These are phyloP conservation scores for Melanocharis versteri DNA, from an alignment of 2,113 vertebrate genomes.

Conservation along the genomic window DNA sequence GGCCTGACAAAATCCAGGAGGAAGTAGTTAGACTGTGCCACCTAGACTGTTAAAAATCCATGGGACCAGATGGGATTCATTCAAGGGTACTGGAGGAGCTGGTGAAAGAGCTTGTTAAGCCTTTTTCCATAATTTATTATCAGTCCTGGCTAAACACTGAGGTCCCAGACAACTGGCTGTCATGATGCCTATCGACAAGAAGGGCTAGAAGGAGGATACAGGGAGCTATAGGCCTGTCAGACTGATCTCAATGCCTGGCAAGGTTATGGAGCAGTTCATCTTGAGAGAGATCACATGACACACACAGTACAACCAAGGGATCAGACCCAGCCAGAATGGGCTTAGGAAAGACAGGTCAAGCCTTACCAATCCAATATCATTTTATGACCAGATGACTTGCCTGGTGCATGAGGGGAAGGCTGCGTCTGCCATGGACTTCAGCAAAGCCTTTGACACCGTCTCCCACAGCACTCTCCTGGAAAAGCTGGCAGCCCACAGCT, in stretches of 20 bases:
- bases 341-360: neutral
- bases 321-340: neutral
- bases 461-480: neutral
- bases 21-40: neutral
- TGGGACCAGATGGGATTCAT: neutral
- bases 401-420: neutral
- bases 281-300: fast-evolving
- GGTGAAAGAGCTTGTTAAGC: neutral
- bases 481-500: neutral
- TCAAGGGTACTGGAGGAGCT: neutral
- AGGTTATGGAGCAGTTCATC: neutral
- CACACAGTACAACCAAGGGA: fast-evolving
- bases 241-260: neutral
- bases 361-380: neutral
- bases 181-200: neutral
- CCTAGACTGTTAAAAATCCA: too few species aligned
- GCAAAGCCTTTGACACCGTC: neutral
- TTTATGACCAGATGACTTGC: neutral
- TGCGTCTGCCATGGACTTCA: neutral
- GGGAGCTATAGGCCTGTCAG: neutral
- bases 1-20: neutral
- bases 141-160: neutral
- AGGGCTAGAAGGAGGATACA: neutral
- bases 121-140: neutral
- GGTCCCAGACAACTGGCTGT: neutral